These are phyloP conservation scores for Proteles cristata DNA, from an alignment of 2,113 vertebrate genomes.

Conservation along the genomic window DNA sequence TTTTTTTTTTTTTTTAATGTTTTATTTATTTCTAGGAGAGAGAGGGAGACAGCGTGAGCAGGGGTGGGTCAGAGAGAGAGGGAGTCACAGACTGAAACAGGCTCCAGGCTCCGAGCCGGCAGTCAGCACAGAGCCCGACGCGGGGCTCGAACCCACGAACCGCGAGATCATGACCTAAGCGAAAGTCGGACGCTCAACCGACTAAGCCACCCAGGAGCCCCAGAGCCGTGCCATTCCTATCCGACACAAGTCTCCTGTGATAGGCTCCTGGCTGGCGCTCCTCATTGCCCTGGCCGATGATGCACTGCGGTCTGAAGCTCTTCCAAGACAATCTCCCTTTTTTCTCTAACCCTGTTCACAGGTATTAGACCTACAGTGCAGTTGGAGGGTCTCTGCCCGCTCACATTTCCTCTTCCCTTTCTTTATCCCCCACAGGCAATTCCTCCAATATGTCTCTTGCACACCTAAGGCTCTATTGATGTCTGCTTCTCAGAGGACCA, in stretches of 20 bases:
- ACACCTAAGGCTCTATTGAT: not conserved
- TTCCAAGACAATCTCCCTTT: not conserved
- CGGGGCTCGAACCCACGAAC: too few species aligned
- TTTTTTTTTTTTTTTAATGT: too few species aligned
- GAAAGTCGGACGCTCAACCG: too few species aligned
- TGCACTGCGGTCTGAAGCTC: not conserved
- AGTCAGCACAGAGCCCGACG: too few species aligned
- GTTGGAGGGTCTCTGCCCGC: not conserved
- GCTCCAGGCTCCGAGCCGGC: too few species aligned
- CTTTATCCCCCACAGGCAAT: not conserved
- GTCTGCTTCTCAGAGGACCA: not conserved
- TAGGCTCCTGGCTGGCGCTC: not conserved
- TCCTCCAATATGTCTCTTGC: not conserved
- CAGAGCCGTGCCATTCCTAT: not conserved
- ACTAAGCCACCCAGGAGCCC: too few species aligned
- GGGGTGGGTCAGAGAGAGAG: too few species aligned
- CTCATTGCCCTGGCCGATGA: not conserved
- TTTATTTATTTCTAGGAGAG: too few species aligned
- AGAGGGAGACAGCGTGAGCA: too few species aligned
- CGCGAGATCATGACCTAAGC: too few species aligned
- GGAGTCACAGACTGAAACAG: too few species aligned
- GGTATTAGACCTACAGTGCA: not conserved
- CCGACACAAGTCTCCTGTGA: not conserved
- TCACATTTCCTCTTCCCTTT: not conserved
- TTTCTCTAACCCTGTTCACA: not conserved